Evolutionary conservation across 2,888 invertebrate species (phyloP).

Genomic region (Volucella inanis): DNA sequence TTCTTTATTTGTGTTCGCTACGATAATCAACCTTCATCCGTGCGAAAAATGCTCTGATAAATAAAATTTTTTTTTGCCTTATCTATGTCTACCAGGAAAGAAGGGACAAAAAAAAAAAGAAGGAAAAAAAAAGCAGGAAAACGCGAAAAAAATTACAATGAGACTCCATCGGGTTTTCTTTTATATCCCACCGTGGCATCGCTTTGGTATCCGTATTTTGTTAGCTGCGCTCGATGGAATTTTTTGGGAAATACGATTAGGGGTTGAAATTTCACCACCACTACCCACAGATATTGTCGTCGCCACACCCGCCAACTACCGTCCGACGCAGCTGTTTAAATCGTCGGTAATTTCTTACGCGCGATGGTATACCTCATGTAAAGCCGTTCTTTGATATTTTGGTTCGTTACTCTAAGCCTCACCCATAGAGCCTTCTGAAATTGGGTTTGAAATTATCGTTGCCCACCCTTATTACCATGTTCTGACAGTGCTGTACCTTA

Average conservation of each 20-base stretch:
- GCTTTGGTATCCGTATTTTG: slow-evolving; percentile 14
- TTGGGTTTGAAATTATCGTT: slow-evolving; percentile 49
- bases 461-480: slow-evolving; percentile 20
- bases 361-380: slow-evolving; percentile 45
- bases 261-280: slow-evolving; percentile 36
- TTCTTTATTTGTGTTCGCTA: slow-evolving; percentile 57
- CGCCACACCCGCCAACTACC: slow-evolving; percentile 11
- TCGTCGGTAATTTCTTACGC: slow-evolving; percentile 47
- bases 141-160: slow-evolving; percentile 46
- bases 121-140: slow-evolving; percentile 10
- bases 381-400: slow-evolving; percentile 63
- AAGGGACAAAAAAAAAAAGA: background rate
- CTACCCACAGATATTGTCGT: background rate
- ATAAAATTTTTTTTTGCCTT: slow-evolving; percentile 56
- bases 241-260: slow-evolving; percentile 42
- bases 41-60: slow-evolving; percentile 73
- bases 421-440: slow-evolving; percentile 9
- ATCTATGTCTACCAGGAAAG: slow-evolving; percentile 64
- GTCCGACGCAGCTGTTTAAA: slow-evolving; percentile 32
- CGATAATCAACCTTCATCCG: slow-evolving; percentile 73
- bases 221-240: slow-evolving; percentile 31
- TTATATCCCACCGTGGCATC: slow-evolving; percentile 26
- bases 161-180: slow-evolving; percentile 54
- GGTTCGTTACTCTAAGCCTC: slow-evolving; percentile 67
- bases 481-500: slow-evolving; percentile 47